These are phyloP conservation scores for Vulpes lagopus DNA, from an alignment of 2,113 vertebrate species.

Conservation along the genomic window DNA sequence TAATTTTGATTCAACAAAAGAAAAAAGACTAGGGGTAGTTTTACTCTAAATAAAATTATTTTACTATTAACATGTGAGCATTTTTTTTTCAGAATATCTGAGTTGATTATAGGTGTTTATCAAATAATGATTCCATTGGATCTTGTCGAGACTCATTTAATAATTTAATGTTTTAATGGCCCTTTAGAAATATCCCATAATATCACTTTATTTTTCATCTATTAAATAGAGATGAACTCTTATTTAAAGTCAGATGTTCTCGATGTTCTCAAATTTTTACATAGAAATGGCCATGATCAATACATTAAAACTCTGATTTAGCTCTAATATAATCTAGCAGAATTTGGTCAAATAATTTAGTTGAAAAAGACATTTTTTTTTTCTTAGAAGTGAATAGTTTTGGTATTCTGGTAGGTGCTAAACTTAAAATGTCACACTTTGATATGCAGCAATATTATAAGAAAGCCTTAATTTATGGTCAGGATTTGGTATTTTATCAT, in stretches of 20 bases:
- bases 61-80: background rate
- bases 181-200: background rate
- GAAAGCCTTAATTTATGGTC: background rate
- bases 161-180: background rate
- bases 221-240: background rate
- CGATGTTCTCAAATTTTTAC: background rate
- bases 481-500: slow-evolving; percentile 33
- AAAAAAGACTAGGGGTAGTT: background rate
- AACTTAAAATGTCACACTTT: background rate
- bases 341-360: background rate
- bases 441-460: background rate
- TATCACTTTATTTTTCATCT: background rate
- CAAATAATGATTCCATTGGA: background rate
- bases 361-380: background rate
- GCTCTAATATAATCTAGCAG: background rate
- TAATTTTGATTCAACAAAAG: background rate
- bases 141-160: background rate
- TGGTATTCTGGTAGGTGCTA: background rate
- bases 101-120: slow-evolving; percentile 21
- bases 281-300: background rate
- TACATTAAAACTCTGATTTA: background rate
- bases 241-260: background rate
- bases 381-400: background rate
- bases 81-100: slow-evolving; percentile 41
- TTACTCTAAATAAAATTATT: slow-evolving; percentile 6